Evolutionary conservation across 1,140 invertebrate species (phyloP).

Genomic region (Scaptomyza montana): DNA sequence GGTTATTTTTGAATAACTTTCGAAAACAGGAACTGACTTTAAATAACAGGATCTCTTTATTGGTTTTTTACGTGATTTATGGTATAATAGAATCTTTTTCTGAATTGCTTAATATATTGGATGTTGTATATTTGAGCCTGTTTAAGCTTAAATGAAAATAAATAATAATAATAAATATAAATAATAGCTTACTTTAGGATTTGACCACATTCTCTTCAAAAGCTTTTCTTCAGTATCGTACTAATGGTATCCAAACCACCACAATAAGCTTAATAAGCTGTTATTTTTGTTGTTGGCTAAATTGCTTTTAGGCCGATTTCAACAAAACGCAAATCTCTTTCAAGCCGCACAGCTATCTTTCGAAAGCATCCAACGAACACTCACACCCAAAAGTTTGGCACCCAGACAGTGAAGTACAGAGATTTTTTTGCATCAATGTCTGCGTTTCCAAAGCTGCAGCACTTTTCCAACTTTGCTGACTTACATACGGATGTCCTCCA

Average conservation of each 20-base stretch:
- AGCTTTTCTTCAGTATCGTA: not conserved
- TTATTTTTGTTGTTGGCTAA: constrained; percentile 45
- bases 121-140: too few relatives aligned
- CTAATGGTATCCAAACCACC: not conserved
- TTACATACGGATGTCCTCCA: constrained; percentile 10
- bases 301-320: constrained; percentile 35
- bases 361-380: constrained; percentile 45
- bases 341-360: constrained; percentile 49
- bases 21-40: not conserved
- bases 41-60: constrained; percentile 12
- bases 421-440: constrained; percentile 4
- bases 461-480: constrained; percentile 27
- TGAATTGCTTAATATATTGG: not conserved
- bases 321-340: constrained; percentile 62
- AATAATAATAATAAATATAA: too few relatives aligned
- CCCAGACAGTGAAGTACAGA: constrained; percentile 37
- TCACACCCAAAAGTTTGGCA: constrained; percentile 49
- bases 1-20: constrained; percentile 43
- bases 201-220: not conserved
- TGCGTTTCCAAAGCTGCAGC: not conserved
- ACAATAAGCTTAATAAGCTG: constrained; percentile 9
- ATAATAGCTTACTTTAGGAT: too few relatives aligned
- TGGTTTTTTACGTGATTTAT: constrained; percentile 35
- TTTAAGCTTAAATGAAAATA: too few relatives aligned
- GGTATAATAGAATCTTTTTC: constrained; percentile 1